A percentile compares a stretch with the other conserved stretches of the same genome.
These are phyloP conservation scores for Crotalus helleri DNA, from an alignment of 2,113 vertebrate species.

Conservation along the genomic window DNA sequence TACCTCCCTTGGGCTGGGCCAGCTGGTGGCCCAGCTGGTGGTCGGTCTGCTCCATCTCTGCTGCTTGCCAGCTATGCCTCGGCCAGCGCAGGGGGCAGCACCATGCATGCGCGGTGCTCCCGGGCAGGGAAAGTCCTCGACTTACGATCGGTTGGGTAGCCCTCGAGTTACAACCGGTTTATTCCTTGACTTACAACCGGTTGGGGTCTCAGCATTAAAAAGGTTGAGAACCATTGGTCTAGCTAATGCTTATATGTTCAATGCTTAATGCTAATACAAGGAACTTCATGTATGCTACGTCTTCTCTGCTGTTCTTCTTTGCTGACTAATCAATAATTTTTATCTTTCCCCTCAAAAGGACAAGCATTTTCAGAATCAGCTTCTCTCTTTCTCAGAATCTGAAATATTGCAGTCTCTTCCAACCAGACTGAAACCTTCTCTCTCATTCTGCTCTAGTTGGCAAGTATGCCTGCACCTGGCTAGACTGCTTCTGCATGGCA, in stretches of 20 bases:
- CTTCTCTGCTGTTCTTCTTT: background rate
- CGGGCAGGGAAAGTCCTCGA: too few species aligned
- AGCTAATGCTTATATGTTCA: background rate
- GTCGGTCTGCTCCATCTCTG: too few species aligned
- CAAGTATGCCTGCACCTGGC: background rate
- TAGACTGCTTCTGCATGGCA: background rate
- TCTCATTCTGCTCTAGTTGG: background rate
- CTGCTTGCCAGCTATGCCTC: too few species aligned
- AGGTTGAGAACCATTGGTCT: too few species aligned
- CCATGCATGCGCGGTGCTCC: too few species aligned
- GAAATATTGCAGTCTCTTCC: background rate
- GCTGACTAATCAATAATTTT: background rate
- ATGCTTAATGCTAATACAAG: background rate
- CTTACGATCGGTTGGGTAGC: too few species aligned
- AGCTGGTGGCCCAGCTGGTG: too few species aligned
- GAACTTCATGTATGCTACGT: background rate
- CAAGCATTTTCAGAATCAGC: background rate
- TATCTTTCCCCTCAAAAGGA: background rate
- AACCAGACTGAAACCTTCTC: background rate
- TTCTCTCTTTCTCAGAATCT: background rate
- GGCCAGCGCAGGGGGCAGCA: too few species aligned
- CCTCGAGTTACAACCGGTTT: too few species aligned
- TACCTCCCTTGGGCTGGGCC: too few species aligned
- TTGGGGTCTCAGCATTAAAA: too few species aligned
- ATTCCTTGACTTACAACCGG: too few species aligned